Evolutionary conservation across 2,888 invertebrate species (phyloP).

Genomic region (Tetranychus piercei): DNA sequence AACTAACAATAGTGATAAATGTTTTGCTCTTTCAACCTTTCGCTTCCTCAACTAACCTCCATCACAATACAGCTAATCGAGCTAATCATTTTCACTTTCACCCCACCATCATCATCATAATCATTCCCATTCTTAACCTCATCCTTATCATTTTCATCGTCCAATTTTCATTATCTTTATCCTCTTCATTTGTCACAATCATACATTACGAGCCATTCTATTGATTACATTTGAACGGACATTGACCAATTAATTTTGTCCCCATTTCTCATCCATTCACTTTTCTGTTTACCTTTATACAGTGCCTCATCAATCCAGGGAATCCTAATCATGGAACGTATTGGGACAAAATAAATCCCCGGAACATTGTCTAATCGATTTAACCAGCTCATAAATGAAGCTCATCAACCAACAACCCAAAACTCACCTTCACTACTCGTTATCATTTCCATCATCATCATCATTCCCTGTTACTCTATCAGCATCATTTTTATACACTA

Average conservation of each 20-base stretch:
- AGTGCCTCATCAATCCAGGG: not conserved
- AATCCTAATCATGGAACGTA: not conserved
- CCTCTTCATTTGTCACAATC: not conserved
- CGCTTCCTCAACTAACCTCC: not conserved
- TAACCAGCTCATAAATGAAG: not conserved
- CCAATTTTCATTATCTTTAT: not conserved
- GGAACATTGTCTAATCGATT: not conserved
- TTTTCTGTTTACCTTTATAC: not conserved
- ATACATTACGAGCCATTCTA: not conserved
- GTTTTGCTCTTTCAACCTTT: slow-evolving; percentile 1
- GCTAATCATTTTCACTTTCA: not conserved
- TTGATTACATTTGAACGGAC: not conserved
- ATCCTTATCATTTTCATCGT: not conserved
- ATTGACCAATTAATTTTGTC: not conserved
- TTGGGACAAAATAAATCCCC: not conserved
- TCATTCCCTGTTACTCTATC: not conserved
- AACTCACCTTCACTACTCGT: not conserved
- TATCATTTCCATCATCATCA: not conserved
- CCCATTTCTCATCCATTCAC: not conserved
- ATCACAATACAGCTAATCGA: not conserved
- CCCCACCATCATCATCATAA: not conserved
- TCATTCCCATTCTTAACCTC: not conserved
- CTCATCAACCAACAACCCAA: not conserved
- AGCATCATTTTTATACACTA: not conserved
- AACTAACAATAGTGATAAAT: not conserved